phyloP scores from a whole-genome alignment of 2,888 invertebrate species.

The Drosophila anceps region DNA sequence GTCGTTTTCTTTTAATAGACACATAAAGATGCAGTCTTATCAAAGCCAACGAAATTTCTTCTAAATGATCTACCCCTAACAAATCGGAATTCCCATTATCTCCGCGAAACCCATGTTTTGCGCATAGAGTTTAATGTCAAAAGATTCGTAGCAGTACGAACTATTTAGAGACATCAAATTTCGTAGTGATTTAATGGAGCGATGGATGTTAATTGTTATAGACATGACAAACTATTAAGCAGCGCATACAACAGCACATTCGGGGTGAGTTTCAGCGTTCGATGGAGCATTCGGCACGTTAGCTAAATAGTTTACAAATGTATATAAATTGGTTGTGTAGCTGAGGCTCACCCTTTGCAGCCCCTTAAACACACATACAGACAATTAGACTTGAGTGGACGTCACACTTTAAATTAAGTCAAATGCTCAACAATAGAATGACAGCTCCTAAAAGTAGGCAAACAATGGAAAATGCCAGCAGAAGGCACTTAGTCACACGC shows the following conservation, averaged over 20 bases:
- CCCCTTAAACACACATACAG: constrained; percentile 30
- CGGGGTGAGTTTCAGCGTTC: constrained; percentile 35
- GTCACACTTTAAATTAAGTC: constrained; percentile 69
- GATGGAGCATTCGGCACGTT: constrained; percentile 45
- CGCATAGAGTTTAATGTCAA: not conserved
- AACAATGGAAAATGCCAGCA: constrained; percentile 47
- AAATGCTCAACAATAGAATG: constrained; percentile 57
- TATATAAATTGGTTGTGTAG: constrained; percentile 14
- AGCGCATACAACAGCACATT: constrained; percentile 12
- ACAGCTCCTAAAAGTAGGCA: constrained; percentile 65
- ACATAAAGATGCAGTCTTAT: not conserved
- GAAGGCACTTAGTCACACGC: constrained; percentile 41
- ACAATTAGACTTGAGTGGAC: constrained; percentile 61
- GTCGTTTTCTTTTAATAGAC: not conserved
- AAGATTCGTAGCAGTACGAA: not conserved
- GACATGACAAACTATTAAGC: constrained; percentile 33
- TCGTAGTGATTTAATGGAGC: constrained; percentile 31
- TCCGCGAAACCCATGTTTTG: not conserved
- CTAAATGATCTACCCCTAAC: not conserved
- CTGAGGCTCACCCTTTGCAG: constrained; percentile 1
- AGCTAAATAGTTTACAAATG: constrained; percentile 37
- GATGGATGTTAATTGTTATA: constrained; percentile 40
- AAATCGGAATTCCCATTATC: constrained; percentile 1
- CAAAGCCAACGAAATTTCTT: not conserved
- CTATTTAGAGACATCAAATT: constrained; percentile 17